Evolutionary conservation across 2,113 vertebrate genomes (phyloP).

Genomic region (Sylvilagus bachmani): DNA sequence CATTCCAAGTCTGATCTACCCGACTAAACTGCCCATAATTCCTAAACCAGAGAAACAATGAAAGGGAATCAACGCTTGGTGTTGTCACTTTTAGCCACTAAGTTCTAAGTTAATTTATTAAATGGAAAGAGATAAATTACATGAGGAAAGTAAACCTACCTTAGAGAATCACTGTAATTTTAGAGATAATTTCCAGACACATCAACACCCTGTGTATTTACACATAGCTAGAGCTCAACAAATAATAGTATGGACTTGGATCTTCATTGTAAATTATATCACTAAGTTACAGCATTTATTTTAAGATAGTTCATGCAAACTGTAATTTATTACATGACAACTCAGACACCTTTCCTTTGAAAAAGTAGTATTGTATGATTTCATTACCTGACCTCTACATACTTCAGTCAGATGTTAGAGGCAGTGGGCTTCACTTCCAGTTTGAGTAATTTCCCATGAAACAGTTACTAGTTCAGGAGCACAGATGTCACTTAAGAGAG

Average conservation of each 20-base stretch:
- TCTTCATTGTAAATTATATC: background rate
- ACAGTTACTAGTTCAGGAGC: background rate
- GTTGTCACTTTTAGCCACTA: background rate
- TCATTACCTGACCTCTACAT: background rate
- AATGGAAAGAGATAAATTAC: background rate
- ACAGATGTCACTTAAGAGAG: background rate
- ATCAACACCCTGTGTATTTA: rapidly evolving
- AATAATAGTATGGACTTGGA: background rate
- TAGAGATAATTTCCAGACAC: background rate
- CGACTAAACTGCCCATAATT: background rate
- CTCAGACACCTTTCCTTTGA: background rate
- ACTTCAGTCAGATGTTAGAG: background rate
- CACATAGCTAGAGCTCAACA: background rate
- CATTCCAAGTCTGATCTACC: background rate
- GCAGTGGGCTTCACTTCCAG: background rate
- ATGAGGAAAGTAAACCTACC: background rate
- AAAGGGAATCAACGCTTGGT: background rate
- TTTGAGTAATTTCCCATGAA: background rate
- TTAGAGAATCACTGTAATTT: background rate
- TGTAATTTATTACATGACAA: background rate
- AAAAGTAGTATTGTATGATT: background rate
- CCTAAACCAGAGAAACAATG: background rate
- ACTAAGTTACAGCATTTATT: background rate
- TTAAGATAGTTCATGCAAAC: background rate
- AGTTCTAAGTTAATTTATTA: background rate